Evolutionary conservation across 2,888 invertebrate genomes (phyloP).

Genomic region (Diaperis boleti): DNA sequence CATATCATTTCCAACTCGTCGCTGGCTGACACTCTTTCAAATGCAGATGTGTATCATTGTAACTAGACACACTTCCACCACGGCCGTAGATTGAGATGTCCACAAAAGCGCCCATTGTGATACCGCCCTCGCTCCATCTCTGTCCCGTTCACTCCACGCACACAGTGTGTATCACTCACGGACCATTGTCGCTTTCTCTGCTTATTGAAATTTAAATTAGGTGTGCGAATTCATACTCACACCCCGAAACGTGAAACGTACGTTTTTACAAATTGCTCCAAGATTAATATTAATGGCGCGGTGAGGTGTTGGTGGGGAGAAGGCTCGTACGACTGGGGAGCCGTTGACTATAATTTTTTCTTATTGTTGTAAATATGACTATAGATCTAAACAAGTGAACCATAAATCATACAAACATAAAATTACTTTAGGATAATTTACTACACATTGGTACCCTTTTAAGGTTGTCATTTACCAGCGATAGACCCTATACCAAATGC

Average conservation of each 20-base stretch:
- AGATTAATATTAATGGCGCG: slow-evolving; percentile 27
- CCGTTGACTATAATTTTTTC: too few species aligned
- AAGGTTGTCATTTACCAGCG: too few species aligned
- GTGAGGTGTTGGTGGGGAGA: not conserved
- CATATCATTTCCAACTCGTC: slow-evolving; percentile 62
- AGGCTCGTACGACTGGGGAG: not conserved
- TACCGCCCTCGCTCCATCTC: slow-evolving; percentile 43
- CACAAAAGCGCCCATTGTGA: slow-evolving; percentile 53
- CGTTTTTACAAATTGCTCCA: slow-evolving; percentile 36
- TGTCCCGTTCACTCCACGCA: slow-evolving; percentile 31
- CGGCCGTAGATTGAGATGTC: slow-evolving; percentile 57
- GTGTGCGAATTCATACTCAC: slow-evolving; percentile 46
- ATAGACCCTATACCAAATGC: too few species aligned
- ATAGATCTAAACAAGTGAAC: too few species aligned
- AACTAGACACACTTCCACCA: slow-evolving; percentile 60
- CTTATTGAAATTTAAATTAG: slow-evolving; percentile 54
- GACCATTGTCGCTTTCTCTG: slow-evolving; percentile 49
- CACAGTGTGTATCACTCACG: slow-evolving; percentile 45
- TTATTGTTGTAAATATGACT: too few species aligned
- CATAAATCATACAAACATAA: too few species aligned
- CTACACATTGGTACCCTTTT: too few species aligned
- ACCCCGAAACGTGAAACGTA: slow-evolving; percentile 26
- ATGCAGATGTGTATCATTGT: slow-evolving; percentile 63
- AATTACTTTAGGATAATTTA: too few species aligned
- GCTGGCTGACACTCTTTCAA: slow-evolving; percentile 63